Evolutionary conservation across 2,888 invertebrate genomes (phyloP), one percentile per base, ranked within the genome.

Genomic region (Lycophotia porphyrea): DNA sequence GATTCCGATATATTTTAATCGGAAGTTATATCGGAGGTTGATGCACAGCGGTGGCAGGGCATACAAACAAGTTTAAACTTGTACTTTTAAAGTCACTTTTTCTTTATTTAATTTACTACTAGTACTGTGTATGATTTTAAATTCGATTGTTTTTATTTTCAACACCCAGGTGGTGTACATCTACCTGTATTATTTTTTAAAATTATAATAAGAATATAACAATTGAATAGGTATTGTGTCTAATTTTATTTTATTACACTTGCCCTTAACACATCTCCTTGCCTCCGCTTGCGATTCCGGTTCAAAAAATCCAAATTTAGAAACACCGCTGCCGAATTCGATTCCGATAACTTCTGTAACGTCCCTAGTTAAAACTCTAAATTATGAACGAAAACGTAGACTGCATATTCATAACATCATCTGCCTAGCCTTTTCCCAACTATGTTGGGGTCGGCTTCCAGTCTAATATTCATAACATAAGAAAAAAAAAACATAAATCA

Each of bases 401-500:
- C 5, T 31, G 39, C 11, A 18, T 8, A 71, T 9, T 5, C 18
- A 31, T 60, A 58, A 8, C 36, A 36, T 34, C n/a, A n/a, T n/a
- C n/a, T n/a, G n/a, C n/a, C n/a, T n/a, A n/a, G n/a, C n/a, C n/a
- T n/a, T n/a, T n/a, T n/a, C n/a, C n/a, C n/a, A n/a, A n/a, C n/a
- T n/a, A n/a, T n/a, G n/a, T n/a, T n/a, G n/a, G n/a, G n/a, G n/a
- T n/a, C n/a, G n/a, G n/a, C n/a, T n/a, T n/a, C n/a, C n/a, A n/a
- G n/a, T n/a, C n/a, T n/a, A n/a, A 18, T 8, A 71, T 9, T 5
- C 18, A 31, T 60, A 58, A 8, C 36, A 36, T 34, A 71, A 27
- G 69, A 73, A 61, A n/a, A n/a, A 24, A 52, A 71, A 24, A 42
- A 72, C 27, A n/a, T 39, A n/a, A 72, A 72, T 31, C 2, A 18